Conservation (phyloP, 2,888 invertebrate species). For the Spodoptera littoralis region DNA sequence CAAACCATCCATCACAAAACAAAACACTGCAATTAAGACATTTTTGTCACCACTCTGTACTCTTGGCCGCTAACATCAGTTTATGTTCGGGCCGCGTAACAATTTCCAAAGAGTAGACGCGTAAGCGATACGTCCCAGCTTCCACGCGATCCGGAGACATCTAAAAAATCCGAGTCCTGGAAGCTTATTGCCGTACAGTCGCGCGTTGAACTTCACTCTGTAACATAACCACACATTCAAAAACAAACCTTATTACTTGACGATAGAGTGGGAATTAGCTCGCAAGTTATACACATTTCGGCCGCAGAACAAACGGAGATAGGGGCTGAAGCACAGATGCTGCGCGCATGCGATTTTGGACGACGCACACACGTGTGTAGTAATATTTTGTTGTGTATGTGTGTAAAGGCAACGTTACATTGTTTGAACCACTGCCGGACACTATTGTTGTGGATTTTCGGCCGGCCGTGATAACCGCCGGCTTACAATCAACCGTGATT, state of each 20-base stretch:
- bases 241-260: slow-evolving; percentile 39
- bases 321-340: slow-evolving; percentile 85
- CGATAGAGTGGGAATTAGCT: slow-evolving; percentile 40
- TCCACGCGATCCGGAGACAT: slow-evolving; percentile 78
- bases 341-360: slow-evolving; percentile 84
- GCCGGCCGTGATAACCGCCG: slow-evolving; percentile 67
- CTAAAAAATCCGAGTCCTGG: slow-evolving; percentile 86
- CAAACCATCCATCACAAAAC: slow-evolving; percentile 64
- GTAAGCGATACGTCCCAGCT: slow-evolving; percentile 75
- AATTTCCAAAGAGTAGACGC: slow-evolving; percentile 59
- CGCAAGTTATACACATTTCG: slow-evolving; percentile 52
- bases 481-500: slow-evolving; percentile 72
- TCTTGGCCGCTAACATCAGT: slow-evolving; percentile 45
- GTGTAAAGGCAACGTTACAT: slow-evolving; percentile 71
- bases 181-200: slow-evolving; percentile 82
- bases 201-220: slow-evolving; percentile 69
- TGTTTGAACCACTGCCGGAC: slow-evolving; percentile 78
- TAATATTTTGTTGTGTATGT: slow-evolving; percentile 61
- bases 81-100: slow-evolving; percentile 67
- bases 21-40: slow-evolving; percentile 62
- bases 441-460: slow-evolving; percentile 81
- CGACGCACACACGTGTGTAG: slow-evolving; percentile 58
- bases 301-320: slow-evolving; percentile 62
- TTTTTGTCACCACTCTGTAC: slow-evolving; percentile 60
- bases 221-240: slow-evolving; percentile 25